Base-by-base conservation (phyloP, 2,797 vertebrate species). In the Sebastes steindachneri region DNA sequence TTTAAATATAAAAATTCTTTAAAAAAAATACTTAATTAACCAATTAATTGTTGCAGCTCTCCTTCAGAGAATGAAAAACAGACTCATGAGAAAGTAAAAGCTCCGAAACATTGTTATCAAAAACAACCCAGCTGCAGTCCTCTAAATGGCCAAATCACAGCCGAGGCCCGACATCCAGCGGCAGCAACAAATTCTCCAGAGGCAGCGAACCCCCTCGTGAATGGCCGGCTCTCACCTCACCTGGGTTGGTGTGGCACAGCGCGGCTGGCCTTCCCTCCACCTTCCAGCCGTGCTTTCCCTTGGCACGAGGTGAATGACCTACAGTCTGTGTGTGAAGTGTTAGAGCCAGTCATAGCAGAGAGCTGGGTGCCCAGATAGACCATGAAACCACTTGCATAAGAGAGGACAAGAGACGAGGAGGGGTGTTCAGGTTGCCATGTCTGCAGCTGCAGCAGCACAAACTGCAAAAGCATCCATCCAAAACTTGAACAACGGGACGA, bases 301-400 rank as follows among this genome's bases (percentile, higher is more conserved):
- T 93, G 89, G 95, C 94, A 93, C 73, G 41, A 69, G 60, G 86
- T 95, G 93, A 96, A 96, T 94, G 93, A 95, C 88, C 87, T 86
- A 90, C 94, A 93, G 93, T 96, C 90, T 93, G 87, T 73, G 79
- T 86, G 79, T 86, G 75, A 90, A 77, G 81, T 71, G 81, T 75
- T 64, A 59, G 60, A 86, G 84, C 60, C 84, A 63, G 84, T 73
- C 76, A 59, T 75, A 81, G 77, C 41, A 77, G 79, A 80, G 83
- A 66, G 75, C 25, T 2, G 41, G 63, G 45, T 72, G 75, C 68
- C 78, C 31, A 11, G 60, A 35, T 67, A 84, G 84, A 86, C 26
- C 73, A 84, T 69, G 82, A 88, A 82, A 72, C 58, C 79, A 75
- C 86, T 86, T 85, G 85, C 82, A 59, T 75, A 81, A 91, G 81